Evolutionary conservation across 2,113 vertebrate species (phyloP), one percentile per base, ranked within the genome.

Genomic region (Mesoclemmys tuberculata): DNA sequence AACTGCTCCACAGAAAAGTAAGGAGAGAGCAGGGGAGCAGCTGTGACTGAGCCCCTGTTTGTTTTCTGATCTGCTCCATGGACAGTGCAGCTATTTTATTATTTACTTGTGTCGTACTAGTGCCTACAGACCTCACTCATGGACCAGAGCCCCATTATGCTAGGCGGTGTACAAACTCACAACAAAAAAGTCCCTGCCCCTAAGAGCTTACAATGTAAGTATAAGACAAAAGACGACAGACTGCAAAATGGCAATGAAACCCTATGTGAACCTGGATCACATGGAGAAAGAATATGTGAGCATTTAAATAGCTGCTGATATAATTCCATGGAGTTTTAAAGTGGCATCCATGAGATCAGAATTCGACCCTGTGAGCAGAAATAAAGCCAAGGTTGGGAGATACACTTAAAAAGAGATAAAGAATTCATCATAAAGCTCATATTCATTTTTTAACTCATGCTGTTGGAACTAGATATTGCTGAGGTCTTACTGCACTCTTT

Each of bases 361-460:
- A 38, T 80, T 85, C 81, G 35, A 44, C 44, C 74, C 82, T 21
- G 12, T 5, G 61, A 80, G 68, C 18, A 29, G 52, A 78, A 82
- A 13, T 51, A 88, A 52, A 85, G 55, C 88, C 38, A 82, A 92
- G 88, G 49, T 31, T 93, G n/a, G 44, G 92, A 93, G 81, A 71
- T 31, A 87, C 44, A 51, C 77, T 82, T 92, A 48, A 82, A 89
- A 77, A 64, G 84, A 82, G 44, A 78, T 85, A 55, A 1, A 44
- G 74, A 90, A 94, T 74, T 74, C n/a, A 41, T 24, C 22, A 74
- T 77, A 84, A 92, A 96, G 84, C 75, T 91, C 10, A 55, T 71
- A 78, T 4, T 83, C 81, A 27, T 49, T 64, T 56, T 64, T 64
- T 1, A 74, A 54, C 94, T 86, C 83, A 78, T 79, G 87, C 83